Evolutionary conservation across 2,797 vertebrate genomes (phyloP).

Genomic region (Pseudomugil gertrudae): DNA sequence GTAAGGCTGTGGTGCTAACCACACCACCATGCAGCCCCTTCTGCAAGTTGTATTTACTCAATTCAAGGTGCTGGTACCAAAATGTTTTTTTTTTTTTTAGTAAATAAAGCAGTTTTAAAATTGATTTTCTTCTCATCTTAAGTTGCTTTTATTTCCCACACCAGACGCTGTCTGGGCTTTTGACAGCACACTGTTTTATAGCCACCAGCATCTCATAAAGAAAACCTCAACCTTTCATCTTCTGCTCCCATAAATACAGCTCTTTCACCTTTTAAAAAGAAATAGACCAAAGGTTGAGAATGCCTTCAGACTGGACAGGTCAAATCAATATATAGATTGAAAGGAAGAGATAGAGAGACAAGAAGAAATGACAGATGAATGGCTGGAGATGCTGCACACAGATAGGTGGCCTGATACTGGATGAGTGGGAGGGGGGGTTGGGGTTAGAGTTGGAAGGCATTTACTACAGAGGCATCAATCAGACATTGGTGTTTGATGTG

Average conservation of each 20-base stretch:
- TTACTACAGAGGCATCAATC: constrained; percentile 70
- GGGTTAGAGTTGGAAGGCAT: constrained; percentile 70
- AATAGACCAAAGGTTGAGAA: constrained; percentile 54
- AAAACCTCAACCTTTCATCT: constrained; percentile 44
- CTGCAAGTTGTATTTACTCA: constrained; percentile 9
- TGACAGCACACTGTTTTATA: constrained; percentile 40
- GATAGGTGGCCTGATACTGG: constrained; percentile 59
- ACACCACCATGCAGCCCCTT: too few species aligned
- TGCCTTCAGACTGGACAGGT: constrained; percentile 45
- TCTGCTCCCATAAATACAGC: constrained; percentile 38
- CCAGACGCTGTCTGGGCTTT: constrained; percentile 13
- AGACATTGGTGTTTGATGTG: constrained; percentile 52
- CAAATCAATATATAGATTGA: constrained; percentile 54
- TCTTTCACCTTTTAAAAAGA: constrained; percentile 47
- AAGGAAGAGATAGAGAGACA: constrained; percentile 55
- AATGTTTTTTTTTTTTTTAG: background rate
- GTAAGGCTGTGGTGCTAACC: too few species aligned
- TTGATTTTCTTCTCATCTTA: constrained; percentile 45
- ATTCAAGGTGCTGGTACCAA: background rate
- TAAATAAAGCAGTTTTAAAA: constrained; percentile 41
- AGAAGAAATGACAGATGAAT: constrained; percentile 63
- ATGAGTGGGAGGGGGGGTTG: constrained; percentile 28
- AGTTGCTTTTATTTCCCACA: constrained; percentile 27
- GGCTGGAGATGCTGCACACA: constrained; percentile 54
- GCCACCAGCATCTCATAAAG: constrained; percentile 39